phyloP scores from a whole-genome alignment of 2,797 vertebrate genomes.

The Atherinosoma microstoma region DNA sequence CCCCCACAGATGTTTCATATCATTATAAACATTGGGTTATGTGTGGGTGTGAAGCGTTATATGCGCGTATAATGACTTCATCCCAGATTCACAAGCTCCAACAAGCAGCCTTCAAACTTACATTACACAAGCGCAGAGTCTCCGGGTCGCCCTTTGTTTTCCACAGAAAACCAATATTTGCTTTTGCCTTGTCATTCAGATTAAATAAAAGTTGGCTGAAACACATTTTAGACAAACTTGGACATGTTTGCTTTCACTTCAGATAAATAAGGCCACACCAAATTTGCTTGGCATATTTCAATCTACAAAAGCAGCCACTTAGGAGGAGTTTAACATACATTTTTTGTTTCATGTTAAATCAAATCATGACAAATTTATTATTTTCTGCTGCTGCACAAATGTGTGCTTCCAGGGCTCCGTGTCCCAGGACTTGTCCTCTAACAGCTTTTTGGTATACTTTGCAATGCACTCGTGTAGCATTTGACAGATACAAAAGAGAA shows the following conservation, averaged over 20 bases:
- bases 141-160: slow-evolving; percentile 32
- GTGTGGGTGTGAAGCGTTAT: slow-evolving; percentile 29
- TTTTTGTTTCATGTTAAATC: neutral
- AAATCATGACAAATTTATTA: neutral
- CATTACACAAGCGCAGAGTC: slow-evolving; percentile 16
- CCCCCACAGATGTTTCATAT: slow-evolving; percentile 15
- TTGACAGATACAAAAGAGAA: slow-evolving; percentile 69
- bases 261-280: slow-evolving; percentile 49
- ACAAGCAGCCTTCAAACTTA: slow-evolving; percentile 33
- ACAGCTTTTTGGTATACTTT: slow-evolving; percentile 44
- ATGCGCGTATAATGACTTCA: slow-evolving; percentile 4
- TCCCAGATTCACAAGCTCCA: slow-evolving; percentile 36
- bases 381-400: neutral
- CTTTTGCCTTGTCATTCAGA: slow-evolving; percentile 45
- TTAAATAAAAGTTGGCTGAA: slow-evolving; percentile 45
- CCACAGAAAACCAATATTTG: slow-evolving; percentile 55
- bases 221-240: slow-evolving; percentile 16
- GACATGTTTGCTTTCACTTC: slow-evolving; percentile 64
- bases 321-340: neutral
- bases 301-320: neutral
- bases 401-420: neutral
- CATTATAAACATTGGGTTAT: slow-evolving; percentile 38
- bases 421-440: slow-evolving; percentile 29
- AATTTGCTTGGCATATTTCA: slow-evolving; percentile 55
- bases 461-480: slow-evolving; percentile 38